Conservation (phyloP, 2,113 vertebrate species). For the Chelonoidis abingdonii region DNA sequence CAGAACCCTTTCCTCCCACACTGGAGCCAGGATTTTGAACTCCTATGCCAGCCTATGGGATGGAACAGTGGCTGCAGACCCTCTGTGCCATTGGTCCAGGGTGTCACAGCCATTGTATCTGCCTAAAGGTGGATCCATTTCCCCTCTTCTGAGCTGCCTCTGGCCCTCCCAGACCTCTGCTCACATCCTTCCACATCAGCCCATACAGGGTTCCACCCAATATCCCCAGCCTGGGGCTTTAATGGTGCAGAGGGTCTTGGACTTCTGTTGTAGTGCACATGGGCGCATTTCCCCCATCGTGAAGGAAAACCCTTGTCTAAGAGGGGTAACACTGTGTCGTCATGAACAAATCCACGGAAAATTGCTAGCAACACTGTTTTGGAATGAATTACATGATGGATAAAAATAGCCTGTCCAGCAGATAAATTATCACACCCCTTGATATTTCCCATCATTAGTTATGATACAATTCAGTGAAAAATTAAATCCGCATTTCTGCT, state of each 20-base stretch:
- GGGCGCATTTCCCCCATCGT: background rate
- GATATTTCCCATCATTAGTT: constrained; percentile 40
- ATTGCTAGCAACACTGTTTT: constrained; percentile 14
- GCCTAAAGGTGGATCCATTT: background rate
- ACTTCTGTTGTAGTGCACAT: background rate
- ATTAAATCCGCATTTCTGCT: constrained; percentile 6
- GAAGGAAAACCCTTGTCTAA: background rate
- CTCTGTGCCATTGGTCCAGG: background rate
- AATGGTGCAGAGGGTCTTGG: background rate
- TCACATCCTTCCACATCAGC: background rate
- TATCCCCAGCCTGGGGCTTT: background rate
- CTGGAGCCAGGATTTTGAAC: background rate
- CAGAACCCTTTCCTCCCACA: background rate
- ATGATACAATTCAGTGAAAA: constrained; percentile 51
- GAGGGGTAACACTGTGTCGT: background rate
- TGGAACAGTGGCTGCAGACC: background rate
- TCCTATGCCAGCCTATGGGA: background rate
- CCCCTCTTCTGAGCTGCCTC: background rate
- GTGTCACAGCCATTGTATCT: background rate
- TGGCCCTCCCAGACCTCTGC: background rate
- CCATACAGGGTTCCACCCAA: background rate
- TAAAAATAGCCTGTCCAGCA: constrained; percentile 21
- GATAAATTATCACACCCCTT: constrained; percentile 44
- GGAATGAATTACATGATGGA: background rate
- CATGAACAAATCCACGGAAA: constrained; percentile 1